Evolutionary conservation across 1,140 invertebrate species (phyloP).

Genomic region (Magallana angulata): DNA sequence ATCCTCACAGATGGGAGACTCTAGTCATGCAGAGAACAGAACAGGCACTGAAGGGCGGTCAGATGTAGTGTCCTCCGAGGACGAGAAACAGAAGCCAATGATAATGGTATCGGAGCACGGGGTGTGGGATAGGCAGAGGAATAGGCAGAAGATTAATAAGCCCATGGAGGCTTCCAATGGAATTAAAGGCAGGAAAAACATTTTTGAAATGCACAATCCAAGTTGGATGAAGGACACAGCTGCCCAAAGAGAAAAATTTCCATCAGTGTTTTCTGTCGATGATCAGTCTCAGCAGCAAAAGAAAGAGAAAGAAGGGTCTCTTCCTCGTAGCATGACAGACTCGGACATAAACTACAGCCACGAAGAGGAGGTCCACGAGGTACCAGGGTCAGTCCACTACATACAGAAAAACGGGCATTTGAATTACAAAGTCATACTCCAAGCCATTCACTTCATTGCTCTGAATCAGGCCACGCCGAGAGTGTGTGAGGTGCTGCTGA

Average conservation of each 20-base stretch:
- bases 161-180: neutral
- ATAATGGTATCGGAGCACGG: conserved; percentile 91
- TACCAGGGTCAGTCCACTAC: conserved; percentile 91
- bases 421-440: conserved; percentile 93
- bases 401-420: conserved; percentile 97
- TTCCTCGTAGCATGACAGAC: conserved; percentile 91
- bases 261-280: neutral
- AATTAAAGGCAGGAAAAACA: conserved; percentile 2
- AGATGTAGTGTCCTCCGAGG: conserved; percentile 48
- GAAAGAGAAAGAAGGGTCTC: conserved; percentile 49
- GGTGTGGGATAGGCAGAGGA: conserved; percentile 34
- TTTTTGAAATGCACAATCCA: conserved; percentile 1
- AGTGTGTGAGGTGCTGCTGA: conserved; percentile 93
- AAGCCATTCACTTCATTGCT: conserved; percentile 90
- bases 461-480: conserved; percentile 89
- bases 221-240: neutral
- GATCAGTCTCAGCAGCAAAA: neutral
- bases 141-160: conserved; percentile 1
- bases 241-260: conserved; percentile 1
- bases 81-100: conserved; percentile 87
- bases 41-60: conserved; percentile 30
- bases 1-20: conserved; percentile 38
- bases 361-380: conserved; percentile 83
- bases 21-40: neutral
- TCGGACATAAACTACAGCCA: conserved; percentile 94